Evolutionary conservation across 2,888 invertebrate genomes (phyloP).

Genomic region (Torymus tubicola): DNA sequence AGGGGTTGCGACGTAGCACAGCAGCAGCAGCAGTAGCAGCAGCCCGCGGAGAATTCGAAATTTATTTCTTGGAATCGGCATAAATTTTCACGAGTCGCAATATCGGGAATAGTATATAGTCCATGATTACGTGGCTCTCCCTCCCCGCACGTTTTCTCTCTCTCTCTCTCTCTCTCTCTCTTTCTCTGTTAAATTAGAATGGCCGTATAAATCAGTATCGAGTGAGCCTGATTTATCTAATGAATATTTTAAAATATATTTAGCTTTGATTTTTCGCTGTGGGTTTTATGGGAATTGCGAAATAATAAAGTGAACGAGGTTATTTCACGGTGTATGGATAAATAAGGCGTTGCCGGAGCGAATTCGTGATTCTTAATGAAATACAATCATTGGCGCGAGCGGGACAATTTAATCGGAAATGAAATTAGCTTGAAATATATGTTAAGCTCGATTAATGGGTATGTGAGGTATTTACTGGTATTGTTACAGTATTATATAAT

Average conservation of each 20-base stretch:
- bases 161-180: too few relatives aligned
- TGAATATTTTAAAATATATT: conserved; percentile 48
- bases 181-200: conserved; percentile 38
- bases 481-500: too few relatives aligned
- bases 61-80: conserved; percentile 56
- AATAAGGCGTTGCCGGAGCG: not conserved
- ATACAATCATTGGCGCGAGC: too few relatives aligned
- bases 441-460: too few relatives aligned
- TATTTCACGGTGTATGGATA: not conserved
- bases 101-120: conserved; percentile 51
- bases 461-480: too few relatives aligned
- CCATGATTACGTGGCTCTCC: conserved; percentile 42
- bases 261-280: not conserved
- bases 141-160: not conserved
- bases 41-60: conserved; percentile 34
- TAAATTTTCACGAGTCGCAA: conserved; percentile 52
- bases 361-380: too few relatives aligned
- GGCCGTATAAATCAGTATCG: conserved; percentile 42
- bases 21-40: too few relatives aligned
- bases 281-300: not conserved
- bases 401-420: too few relatives aligned
- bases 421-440: too few relatives aligned
- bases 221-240: conserved; percentile 31
- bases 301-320: not conserved
- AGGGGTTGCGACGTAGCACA: not conserved